These are phyloP conservation scores for Sycophila texana DNA, from an alignment of 2,888 invertebrate genomes.

Conservation along the genomic window DNA sequence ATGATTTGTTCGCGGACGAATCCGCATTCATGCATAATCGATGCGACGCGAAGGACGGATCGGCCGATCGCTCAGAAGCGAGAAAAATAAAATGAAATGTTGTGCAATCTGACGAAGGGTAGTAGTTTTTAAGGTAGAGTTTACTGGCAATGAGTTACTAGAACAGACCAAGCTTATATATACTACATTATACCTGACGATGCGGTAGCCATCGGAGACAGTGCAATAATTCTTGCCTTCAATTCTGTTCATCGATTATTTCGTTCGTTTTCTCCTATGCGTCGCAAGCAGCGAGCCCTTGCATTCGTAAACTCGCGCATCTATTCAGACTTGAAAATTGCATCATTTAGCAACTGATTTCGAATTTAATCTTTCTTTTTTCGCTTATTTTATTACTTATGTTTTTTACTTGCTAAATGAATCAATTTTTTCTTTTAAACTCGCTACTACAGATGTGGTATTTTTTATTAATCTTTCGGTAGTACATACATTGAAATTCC, in stretches of 20 bases:
- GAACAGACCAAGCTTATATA: conserved; percentile 58
- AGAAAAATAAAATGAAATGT: conserved; percentile 47
- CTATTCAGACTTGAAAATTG: conserved; percentile 9
- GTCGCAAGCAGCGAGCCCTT: conserved; percentile 33
- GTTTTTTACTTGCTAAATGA: neutral
- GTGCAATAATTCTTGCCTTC: conserved; percentile 63
- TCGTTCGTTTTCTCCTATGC: conserved; percentile 20
- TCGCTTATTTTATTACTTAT: too few species aligned
- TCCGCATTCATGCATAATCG: too few species aligned
- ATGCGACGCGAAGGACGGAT: too few species aligned
- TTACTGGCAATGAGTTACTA: conserved; percentile 58
- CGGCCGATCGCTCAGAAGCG: conserved; percentile 1
- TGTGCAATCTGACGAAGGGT: conserved; percentile 49
- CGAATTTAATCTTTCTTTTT: too few species aligned
- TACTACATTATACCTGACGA: conserved; percentile 58
- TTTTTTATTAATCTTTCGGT: conserved; percentile 20
- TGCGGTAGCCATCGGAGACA: conserved; percentile 64
- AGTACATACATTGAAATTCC: neutral
- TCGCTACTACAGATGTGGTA: conserved; percentile 20
- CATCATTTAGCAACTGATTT: conserved; percentile 3
- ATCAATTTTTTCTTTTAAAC: conserved; percentile 19
- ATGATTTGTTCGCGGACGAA: neutral
- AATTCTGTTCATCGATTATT: conserved; percentile 35
- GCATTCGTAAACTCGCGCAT: conserved; percentile 45
- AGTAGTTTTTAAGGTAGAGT: conserved; percentile 53